A percentile compares a stretch with the other conserved stretches of the same genome.
These are phyloP conservation scores for Atherinosoma microstoma DNA, from an alignment of 2,797 vertebrate genomes.

Conservation along the genomic window DNA sequence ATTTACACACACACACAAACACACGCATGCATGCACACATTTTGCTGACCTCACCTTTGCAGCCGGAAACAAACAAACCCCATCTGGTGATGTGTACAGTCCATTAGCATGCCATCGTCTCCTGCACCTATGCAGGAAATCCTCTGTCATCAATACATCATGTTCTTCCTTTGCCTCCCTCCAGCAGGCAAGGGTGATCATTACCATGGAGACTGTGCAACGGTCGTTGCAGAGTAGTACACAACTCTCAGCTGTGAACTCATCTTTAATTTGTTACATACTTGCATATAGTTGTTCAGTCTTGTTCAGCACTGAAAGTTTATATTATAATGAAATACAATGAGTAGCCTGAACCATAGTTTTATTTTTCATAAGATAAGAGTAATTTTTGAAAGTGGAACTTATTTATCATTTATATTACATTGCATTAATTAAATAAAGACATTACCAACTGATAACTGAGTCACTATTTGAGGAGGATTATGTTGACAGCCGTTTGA, in stretches of 20 bases:
- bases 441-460: background rate
- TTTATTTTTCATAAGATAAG: background rate
- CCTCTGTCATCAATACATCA: slow-evolving; percentile 49
- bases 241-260: slow-evolving; percentile 7
- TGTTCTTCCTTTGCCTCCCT: slow-evolving; percentile 48
- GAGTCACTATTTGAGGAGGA: background rate
- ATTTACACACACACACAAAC: slow-evolving; percentile 10
- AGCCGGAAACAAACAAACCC: slow-evolving; percentile 67
- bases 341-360: background rate
- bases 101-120: slow-evolving; percentile 80
- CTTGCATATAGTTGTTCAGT: slow-evolving; percentile 3
- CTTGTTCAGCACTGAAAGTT: background rate
- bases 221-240: slow-evolving; percentile 2
- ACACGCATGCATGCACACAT: background rate
- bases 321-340: no score
- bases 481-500: background rate
- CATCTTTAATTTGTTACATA: slow-evolving; percentile 9
- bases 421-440: background rate
- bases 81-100: slow-evolving; percentile 68
- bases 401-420: background rate
- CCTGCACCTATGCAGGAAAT: slow-evolving; percentile 64
- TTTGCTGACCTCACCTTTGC: slow-evolving; percentile 62
- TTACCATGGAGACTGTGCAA: slow-evolving; percentile 56
- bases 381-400: background rate
- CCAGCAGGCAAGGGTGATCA: slow-evolving; percentile 32